Base-by-base conservation (phyloP, 1,140 invertebrate genomes). In the Lasioglossum albipes region DNA sequence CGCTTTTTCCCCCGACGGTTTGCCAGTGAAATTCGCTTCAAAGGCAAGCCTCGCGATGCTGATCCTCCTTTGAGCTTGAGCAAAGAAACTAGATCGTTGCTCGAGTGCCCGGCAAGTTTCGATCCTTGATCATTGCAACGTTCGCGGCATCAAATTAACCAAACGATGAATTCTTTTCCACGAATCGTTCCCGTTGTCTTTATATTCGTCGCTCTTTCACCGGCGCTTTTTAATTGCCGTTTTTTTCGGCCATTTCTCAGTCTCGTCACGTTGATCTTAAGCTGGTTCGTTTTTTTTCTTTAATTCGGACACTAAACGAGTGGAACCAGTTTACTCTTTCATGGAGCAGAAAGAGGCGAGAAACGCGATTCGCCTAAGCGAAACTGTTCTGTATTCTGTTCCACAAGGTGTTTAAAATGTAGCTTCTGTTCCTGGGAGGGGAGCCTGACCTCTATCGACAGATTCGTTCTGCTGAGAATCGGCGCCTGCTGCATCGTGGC, bases 281-380 rank as follows among this genome's bases (percentile, higher is more conserved):
- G 16, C 75, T 36, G 36, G 69, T 69, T 27, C 45, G 61, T 61
- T 59, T 20, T 54, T 59, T 76, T 70, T 68, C n/a, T n/a, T 42
- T 36, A 36, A 77, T 77, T 77, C 61, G 36, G 4, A 59, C 66
- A 13, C 18, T 69, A 70, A 77, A 18, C 22, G 22, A 18, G 18
- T 10, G 18, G 12, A 31, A 59, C 42, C 57, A 69, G 52, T 76
- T 76, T 69, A 76, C 68, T 76, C 75, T 36, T 69, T 68, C 68
- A 76, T 31, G 22, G 45, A 59, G 31, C 74, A 6, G 31, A 57
- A n/a, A 68, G 65, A 18, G 75, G 75, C 65, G 6, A 61, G 65
- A 45, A 42, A 68, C 18, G 75, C 65, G 49, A 75, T 36, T 16
- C 64, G 36, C 49, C 42, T 13, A 66, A 36, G 41, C 20, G n/a